These are phyloP conservation scores for Callyntrura sp. DNA, from an alignment of 2,888 invertebrate genomes.

Conservation along the genomic window DNA sequence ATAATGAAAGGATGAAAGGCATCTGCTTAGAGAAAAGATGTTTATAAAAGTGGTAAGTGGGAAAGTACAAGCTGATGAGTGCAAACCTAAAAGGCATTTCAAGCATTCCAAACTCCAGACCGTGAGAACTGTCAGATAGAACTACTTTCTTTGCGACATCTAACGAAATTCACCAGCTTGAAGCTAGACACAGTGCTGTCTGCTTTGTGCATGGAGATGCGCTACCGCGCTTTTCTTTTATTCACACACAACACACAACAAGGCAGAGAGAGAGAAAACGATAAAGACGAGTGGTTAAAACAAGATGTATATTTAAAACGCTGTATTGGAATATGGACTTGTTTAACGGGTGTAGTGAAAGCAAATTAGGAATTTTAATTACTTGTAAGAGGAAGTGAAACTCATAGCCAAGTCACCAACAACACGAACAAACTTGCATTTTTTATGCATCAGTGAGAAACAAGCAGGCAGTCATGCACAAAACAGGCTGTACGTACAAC, in stretches of 20 bases:
- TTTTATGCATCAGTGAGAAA: slow-evolving; percentile 2
- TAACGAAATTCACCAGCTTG: not conserved
- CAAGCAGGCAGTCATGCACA: not conserved
- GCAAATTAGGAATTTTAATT: slow-evolving; percentile 69
- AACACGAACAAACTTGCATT: slow-evolving; percentile 41
- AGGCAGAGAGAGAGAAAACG: not conserved
- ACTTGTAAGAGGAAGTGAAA: slow-evolving; percentile 40
- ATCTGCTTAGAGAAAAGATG: not conserved
- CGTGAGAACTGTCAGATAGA: slow-evolving; percentile 1
- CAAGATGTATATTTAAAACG: not conserved
- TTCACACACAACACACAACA: not conserved
- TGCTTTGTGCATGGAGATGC: not conserved
- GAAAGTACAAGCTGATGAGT: not conserved
- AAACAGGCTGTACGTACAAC: not conserved
- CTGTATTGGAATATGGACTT: slow-evolving; percentile 5
- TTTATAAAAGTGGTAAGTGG: slow-evolving; percentile 12
- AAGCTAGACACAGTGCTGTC: not conserved
- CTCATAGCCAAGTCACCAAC: slow-evolving; percentile 11
- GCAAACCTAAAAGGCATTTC: not conserved
- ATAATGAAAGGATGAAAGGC: not conserved
- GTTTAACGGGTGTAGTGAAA: slow-evolving; percentile 41
- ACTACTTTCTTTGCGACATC: not conserved
- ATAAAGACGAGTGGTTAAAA: not conserved
- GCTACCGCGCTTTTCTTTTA: not conserved
- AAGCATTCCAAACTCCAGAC: not conserved